Conservation (phyloP, 2,797 vertebrate genomes). For the Fundulus diaphanus region DNA sequence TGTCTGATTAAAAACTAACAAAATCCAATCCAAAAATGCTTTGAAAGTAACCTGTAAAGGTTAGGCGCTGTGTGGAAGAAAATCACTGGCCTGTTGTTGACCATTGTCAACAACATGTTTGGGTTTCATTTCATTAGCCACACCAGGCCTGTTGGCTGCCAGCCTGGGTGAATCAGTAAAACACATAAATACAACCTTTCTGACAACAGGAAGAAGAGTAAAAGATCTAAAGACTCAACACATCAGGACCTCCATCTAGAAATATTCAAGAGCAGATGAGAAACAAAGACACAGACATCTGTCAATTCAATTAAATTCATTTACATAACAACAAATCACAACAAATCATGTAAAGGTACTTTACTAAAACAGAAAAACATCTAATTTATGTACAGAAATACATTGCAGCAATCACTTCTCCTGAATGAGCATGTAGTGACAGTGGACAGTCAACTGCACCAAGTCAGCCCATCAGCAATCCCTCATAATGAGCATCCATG, state of each 20-base stretch:
- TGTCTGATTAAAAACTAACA: not conserved
- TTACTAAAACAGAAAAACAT: not conserved
- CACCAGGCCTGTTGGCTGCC: too few relatives aligned
- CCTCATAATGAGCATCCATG: too few relatives aligned
- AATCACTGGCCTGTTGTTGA: not conserved
- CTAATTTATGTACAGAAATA: too few relatives aligned
- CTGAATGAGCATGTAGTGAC: too few relatives aligned
- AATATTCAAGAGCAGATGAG: not conserved
- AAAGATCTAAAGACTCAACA: not conserved
- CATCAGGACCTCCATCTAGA: not conserved
- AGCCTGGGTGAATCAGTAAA: too few relatives aligned
- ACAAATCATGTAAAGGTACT: too few relatives aligned
- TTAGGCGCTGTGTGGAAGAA: not conserved
- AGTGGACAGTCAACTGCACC: too few relatives aligned
- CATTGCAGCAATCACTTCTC: too few relatives aligned
- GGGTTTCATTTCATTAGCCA: too few relatives aligned
- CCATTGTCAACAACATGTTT: not conserved
- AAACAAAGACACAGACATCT: not conserved
- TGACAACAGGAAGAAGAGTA: not conserved
- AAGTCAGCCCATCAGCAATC: too few relatives aligned
- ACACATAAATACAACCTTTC: not conserved
- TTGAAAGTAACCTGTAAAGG: not conserved
- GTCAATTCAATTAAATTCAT: too few relatives aligned
- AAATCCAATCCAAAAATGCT: not conserved
- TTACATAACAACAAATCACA: too few relatives aligned